Conservation (phyloP, 2,888 invertebrate species). For the Aphidoletes aphidimyza region DNA sequence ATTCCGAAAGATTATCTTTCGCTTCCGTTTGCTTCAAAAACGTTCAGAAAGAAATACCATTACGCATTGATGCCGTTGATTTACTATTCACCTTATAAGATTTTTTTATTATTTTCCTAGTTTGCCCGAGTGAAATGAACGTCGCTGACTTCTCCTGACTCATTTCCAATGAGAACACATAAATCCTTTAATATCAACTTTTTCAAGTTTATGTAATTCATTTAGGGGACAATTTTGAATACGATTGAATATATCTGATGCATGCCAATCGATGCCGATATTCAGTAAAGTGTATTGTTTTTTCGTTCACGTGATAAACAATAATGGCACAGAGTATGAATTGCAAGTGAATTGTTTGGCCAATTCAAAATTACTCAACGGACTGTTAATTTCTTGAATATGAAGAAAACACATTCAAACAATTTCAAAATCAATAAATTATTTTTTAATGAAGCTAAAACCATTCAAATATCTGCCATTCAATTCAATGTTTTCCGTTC, state of each 20-base stretch:
- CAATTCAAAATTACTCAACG: background rate
- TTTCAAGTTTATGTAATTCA: background rate
- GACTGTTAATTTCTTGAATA: background rate
- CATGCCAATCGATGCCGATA: too few species aligned
- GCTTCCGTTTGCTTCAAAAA: too few species aligned
- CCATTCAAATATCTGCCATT: constrained; percentile 14
- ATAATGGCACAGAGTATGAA: background rate
- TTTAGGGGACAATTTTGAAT: background rate
- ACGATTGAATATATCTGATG: too few species aligned
- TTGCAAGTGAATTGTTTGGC: background rate
- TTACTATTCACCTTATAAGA: background rate
- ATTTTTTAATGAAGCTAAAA: constrained; percentile 24
- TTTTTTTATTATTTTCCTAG: background rate
- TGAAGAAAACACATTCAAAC: background rate
- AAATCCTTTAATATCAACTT: too few species aligned
- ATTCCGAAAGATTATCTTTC: background rate
- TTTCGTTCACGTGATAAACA: too few species aligned
- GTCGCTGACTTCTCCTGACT: too few species aligned
- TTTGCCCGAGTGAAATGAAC: too few species aligned
- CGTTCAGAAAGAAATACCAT: constrained; percentile 8
- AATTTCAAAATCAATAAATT: background rate
- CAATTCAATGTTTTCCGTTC: background rate
- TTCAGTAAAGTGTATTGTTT: too few species aligned
- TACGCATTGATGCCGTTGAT: background rate
- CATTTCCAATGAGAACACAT: too few species aligned